These are phyloP conservation scores for Corapipo altera DNA, from an alignment of 2,113 vertebrate species.

Conservation along the genomic window DNA sequence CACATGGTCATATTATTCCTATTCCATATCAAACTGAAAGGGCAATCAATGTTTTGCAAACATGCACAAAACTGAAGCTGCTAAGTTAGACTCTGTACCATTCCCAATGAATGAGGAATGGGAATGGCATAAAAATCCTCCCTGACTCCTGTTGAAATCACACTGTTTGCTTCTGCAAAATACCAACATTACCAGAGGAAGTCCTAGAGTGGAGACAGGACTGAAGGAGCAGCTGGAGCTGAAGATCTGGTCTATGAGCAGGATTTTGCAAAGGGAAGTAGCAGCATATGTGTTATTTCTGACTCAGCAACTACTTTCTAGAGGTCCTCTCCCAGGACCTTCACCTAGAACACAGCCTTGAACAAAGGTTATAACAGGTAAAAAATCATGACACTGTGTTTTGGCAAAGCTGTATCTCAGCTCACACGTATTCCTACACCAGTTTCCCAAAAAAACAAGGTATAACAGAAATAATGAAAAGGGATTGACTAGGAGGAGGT, in stretches of 20 bases:
- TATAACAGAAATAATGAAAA: background rate
- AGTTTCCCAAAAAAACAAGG: background rate
- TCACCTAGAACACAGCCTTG: background rate
- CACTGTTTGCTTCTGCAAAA: background rate
- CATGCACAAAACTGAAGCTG: background rate
- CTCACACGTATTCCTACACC: background rate
- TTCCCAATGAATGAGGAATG: background rate
- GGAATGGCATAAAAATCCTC: background rate
- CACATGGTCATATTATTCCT: background rate
- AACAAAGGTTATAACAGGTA: background rate
- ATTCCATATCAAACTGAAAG: background rate
- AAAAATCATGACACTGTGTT: background rate
- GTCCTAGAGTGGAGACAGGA: accelerated
- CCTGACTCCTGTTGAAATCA: background rate
- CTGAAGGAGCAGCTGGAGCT: background rate
- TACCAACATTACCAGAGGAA: background rate
- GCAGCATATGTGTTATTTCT: background rate
- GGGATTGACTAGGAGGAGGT: background rate
- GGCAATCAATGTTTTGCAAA: background rate
- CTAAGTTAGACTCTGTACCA: background rate
- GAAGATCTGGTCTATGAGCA: background rate
- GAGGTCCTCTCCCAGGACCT: background rate
- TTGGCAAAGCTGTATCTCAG: background rate
- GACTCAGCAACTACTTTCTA: background rate
- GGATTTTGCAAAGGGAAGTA: background rate